A percentile compares a stretch with the other conserved stretches of the same genome.
These are phyloP conservation scores for Pagetopsis macropterus DNA, from an alignment of 2,797 vertebrate genomes.

Conservation along the genomic window DNA sequence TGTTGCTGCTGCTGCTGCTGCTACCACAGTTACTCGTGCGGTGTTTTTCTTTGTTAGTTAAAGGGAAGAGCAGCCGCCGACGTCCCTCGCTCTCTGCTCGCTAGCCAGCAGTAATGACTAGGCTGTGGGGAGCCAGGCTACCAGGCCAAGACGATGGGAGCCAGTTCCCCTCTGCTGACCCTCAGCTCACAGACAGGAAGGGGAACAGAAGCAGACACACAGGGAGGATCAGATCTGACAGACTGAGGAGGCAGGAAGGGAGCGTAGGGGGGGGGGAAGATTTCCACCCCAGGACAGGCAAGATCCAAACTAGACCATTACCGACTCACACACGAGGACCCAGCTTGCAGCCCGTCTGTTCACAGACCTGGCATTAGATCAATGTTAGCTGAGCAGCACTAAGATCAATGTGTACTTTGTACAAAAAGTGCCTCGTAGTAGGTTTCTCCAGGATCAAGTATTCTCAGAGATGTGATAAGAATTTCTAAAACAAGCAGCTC, in stretches of 20 bases:
- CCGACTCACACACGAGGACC: constrained; percentile 15
- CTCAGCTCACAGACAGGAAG: constrained; percentile 67
- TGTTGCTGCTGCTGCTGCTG: constrained; percentile 31
- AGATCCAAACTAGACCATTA: constrained; percentile 49
- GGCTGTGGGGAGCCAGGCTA: constrained; percentile 71
- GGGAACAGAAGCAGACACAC: constrained; percentile 66
- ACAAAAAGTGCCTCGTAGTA: constrained; percentile 34
- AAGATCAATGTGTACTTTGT: constrained; percentile 57
- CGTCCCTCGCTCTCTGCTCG: constrained; percentile 72
- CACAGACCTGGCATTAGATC: constrained; percentile 46
- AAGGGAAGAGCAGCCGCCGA: constrained; percentile 71
- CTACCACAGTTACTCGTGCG: constrained; percentile 68
- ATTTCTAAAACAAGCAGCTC: constrained; percentile 23
- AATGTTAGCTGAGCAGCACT: constrained; percentile 22
- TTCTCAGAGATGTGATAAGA: constrained; percentile 47
- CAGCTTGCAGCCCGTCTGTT: constrained; percentile 24
- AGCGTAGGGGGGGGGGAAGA: background rate
- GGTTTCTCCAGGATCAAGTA: constrained; percentile 43
- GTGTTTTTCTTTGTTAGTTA: constrained; percentile 77
- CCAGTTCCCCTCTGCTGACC: constrained; percentile 69
- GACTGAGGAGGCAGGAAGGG: constrained; percentile 45
- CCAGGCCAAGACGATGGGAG: constrained; percentile 69
- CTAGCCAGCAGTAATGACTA: constrained; percentile 78
- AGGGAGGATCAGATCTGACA: constrained; percentile 65
- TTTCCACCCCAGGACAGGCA: constrained; percentile 32